Base-by-base conservation (phyloP, 1,140 invertebrate species). In the Drosophila nasuta region DNA sequence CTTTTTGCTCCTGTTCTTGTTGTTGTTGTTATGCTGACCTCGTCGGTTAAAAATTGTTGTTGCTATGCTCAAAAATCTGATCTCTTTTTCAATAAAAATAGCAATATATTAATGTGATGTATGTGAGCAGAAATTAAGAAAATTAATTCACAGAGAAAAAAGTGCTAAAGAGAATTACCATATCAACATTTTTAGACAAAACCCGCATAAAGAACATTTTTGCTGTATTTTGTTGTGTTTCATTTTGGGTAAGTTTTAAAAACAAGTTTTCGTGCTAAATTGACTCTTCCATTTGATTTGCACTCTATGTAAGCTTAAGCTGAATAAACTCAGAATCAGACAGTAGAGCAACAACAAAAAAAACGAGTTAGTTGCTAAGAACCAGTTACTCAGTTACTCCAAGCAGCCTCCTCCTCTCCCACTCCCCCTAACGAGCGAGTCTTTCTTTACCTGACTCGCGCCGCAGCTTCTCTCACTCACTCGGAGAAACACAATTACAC, bases 361-460 rank as follows among this genome's bases (percentile, higher is more conserved):
- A 88, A 88, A 88, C 82, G 82, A 87, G 82, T 86, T 86, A 66
- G 79, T 77, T 87, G 83, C 79, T 70, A 79, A 87, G 82, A 87
- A 87, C 82, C 82, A 88, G 82, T 87, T 87, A 58, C 58, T 70
- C 25, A 28, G 57, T 69, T 69, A 43, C 67, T 62, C 46, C 67
- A 66, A 75, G 35, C 64, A 52, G 64, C 56, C 67, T 68, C 65
- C 28, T 28, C 56, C 48, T 67, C 64, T 35, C 33, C 56, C 48
- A 52, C 73, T 72, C 59, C 70, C 51, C 46, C 62, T 59, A 82
- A 62, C 56, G 48, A 60, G 62, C 60, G 81, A 77, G 56, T 76
- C 77, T 82, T 66, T 76, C 77, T 82, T 66, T 78, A 62, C 51
- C 68, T 72, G 56, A 52, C 30, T 30, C 41, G 28, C 63, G 28